These are phyloP conservation scores for Rotaria magnacalcarata DNA, from an alignment of 2,888 invertebrate genomes.

Conservation along the genomic window DNA sequence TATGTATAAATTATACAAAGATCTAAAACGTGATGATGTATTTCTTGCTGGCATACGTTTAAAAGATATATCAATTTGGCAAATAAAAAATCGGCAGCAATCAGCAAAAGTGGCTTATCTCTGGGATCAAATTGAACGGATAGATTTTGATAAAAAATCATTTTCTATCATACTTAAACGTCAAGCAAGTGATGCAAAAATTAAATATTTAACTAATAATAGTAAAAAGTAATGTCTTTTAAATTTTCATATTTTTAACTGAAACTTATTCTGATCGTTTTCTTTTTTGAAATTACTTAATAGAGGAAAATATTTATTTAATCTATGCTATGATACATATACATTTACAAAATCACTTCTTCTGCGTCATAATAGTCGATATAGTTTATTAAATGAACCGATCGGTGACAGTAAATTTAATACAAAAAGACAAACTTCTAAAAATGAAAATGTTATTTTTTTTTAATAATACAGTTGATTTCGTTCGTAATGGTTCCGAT, in stretches of 20 bases:
- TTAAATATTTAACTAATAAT: conserved; percentile 31
- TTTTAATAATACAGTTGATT: neutral
- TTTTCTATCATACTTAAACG: conserved; percentile 12
- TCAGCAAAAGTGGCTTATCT: neutral
- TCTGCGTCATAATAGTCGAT: neutral
- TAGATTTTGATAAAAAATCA: neutral
- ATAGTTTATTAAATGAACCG: conserved; percentile 23
- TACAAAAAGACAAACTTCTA: neutral
- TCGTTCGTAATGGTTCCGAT: conserved; percentile 12
- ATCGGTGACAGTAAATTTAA: neutral
- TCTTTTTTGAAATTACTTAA: neutral
- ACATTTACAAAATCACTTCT: conserved; percentile 24
- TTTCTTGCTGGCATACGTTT: conserved; percentile 30
- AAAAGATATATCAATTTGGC: neutral
- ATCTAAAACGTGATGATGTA: neutral
- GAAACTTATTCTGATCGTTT: neutral
- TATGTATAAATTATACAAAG: conserved; percentile 34
- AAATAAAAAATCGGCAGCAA: neutral
- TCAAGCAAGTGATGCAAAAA: neutral
- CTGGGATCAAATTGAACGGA: conserved; percentile 27
- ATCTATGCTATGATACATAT: conserved; percentile 5
- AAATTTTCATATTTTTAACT: neutral
- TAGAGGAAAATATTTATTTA: conserved; percentile 23
- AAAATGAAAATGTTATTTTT: neutral
- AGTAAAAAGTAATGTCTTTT: conserved; percentile 15